phyloP scores from a whole-genome alignment of 2,888 invertebrate species.

The Epistrophe grossulariae region DNA sequence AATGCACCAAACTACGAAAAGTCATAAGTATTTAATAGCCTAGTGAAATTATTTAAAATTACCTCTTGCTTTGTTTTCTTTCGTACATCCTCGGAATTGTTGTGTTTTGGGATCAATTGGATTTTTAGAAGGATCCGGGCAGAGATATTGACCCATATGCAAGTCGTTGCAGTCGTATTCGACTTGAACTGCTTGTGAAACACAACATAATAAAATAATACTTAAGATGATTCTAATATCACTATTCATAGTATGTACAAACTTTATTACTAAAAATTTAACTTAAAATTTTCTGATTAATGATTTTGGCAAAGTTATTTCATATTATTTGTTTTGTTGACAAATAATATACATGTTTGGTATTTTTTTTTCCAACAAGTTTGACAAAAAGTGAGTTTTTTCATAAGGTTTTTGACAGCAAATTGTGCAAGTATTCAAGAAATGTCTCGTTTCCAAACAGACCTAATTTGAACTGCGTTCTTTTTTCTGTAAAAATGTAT shows the following conservation, averaged over 20 bases:
- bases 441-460: no score
- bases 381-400: no score
- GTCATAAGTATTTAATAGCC: neutral
- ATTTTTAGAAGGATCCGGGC: slow-evolving; percentile 90
- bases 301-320: slow-evolving; percentile 1
- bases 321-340: neutral
- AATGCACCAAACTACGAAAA: slow-evolving; percentile 88
- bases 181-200: slow-evolving; percentile 76
- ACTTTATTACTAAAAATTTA: neutral
- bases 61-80: slow-evolving; percentile 93
- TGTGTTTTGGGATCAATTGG: slow-evolving; percentile 95
- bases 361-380: no score
- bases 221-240: neutral
- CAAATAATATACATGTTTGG: no score
- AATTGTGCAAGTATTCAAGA: no score
- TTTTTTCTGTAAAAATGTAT: no score
- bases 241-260: slow-evolving; percentile 46
- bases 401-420: no score
- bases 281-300: slow-evolving; percentile 20
- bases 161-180: slow-evolving; percentile 88
- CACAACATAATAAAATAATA: slow-evolving; percentile 28
- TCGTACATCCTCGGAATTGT: slow-evolving; percentile 91
- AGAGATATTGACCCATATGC: slow-evolving; percentile 92
- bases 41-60: slow-evolving; percentile 11
- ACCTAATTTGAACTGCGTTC: no score